Conservation (phyloP, 2,113 vertebrate genomes). For the Tragelaphus imberbis region DNA sequence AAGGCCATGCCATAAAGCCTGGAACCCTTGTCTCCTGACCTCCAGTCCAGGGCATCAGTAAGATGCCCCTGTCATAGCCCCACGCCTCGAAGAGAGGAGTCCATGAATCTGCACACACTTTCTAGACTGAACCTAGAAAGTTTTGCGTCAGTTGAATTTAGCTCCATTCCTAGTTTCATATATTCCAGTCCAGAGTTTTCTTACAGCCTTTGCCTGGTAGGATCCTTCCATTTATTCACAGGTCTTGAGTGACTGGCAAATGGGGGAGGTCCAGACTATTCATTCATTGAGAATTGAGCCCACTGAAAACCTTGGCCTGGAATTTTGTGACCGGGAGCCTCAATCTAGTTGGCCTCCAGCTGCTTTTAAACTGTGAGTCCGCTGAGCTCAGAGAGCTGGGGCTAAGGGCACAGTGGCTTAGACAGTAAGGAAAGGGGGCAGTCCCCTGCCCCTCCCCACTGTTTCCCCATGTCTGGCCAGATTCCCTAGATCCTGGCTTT, state of each 20-base stretch:
- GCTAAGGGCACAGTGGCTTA: background rate
- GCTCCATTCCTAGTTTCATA: background rate
- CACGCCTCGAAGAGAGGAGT: background rate
- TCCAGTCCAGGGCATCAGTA: background rate
- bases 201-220: background rate
- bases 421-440: background rate
- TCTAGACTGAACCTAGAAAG: background rate
- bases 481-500: background rate
- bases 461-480: background rate
- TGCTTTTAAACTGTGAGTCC: background rate
- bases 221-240: background rate
- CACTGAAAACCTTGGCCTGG: background rate
- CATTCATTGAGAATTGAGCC: constrained; percentile 48
- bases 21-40: background rate
- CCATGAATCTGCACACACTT: background rate
- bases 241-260: background rate
- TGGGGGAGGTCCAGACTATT: background rate
- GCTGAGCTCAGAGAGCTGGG: background rate
- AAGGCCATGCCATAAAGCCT: background rate
- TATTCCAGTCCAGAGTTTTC: background rate
- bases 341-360: background rate
- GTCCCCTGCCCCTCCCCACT: background rate
- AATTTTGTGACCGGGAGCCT: background rate
- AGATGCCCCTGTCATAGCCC: background rate
- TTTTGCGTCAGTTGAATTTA: background rate